phyloP scores from a whole-genome alignment of 64 coral and sea anemone species.

The Pocillopora damicornis region DNA sequence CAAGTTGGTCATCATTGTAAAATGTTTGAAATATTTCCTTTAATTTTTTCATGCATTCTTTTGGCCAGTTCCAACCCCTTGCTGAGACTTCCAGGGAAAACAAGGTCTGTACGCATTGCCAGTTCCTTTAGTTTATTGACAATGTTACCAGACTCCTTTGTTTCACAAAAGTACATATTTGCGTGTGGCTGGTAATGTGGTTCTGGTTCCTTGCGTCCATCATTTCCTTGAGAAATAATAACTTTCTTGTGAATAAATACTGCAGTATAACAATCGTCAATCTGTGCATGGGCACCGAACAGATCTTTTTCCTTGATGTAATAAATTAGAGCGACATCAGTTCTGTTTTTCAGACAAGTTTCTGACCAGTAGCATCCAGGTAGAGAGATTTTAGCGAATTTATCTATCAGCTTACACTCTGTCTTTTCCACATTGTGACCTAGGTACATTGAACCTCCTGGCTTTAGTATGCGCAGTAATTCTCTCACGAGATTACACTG shows the following conservation, averaged over 20 bases:
- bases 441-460: slow-evolving; percentile 73
- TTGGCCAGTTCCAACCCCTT: slow-evolving; percentile 12
- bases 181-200: slow-evolving; percentile 46
- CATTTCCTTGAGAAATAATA: slow-evolving; percentile 39
- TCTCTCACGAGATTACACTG: slow-evolving; percentile 78
- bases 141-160: neutral
- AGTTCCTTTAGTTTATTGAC: neutral
- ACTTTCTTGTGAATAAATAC: slow-evolving; percentile 91
- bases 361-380: slow-evolving; percentile 80
- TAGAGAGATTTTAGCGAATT: slow-evolving; percentile 19
- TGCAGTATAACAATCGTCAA: slow-evolving; percentile 77
- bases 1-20: neutral
- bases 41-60: neutral
- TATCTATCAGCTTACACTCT: slow-evolving; percentile 45
- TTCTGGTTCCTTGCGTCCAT: slow-evolving; percentile 7
- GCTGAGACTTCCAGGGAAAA: neutral
- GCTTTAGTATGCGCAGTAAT: slow-evolving; percentile 65
- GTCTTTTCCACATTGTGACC: slow-evolving; percentile 78
- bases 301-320: slow-evolving; percentile 87
- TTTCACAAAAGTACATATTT: slow-evolving; percentile 57
- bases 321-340: slow-evolving; percentile 76
- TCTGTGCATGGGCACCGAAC: slow-evolving; percentile 48
- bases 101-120: neutral
- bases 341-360: slow-evolving; percentile 47
- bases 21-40: slow-evolving; percentile 18